Conservation (phyloP, 2,797 vertebrate species). For the Lepus oiostolus region DNA sequence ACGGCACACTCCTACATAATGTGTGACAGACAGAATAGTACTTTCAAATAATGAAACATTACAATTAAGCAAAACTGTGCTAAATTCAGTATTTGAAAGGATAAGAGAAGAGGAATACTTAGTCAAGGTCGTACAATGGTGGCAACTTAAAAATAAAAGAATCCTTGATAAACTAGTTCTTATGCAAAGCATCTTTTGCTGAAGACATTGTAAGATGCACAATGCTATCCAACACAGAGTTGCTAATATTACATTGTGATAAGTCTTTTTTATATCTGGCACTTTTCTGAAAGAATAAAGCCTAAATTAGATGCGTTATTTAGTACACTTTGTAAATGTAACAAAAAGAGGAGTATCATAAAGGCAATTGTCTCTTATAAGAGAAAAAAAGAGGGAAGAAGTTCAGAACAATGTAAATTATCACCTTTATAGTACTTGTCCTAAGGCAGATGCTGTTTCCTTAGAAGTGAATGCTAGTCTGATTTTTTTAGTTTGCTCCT, state of each 20-base stretch:
- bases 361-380: not conserved
- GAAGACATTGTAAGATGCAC: not conserved
- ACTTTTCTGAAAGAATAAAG: slow-evolving; percentile 65
- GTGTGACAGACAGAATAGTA: slow-evolving; percentile 57
- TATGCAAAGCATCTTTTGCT: slow-evolving; percentile 42
- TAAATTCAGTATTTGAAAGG: slow-evolving; percentile 16
- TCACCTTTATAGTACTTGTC: slow-evolving; percentile 6
- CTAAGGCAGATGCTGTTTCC: not conserved
- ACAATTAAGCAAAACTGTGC: slow-evolving; percentile 52
- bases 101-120: not conserved
- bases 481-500: slow-evolving; percentile 4
- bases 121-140: not conserved
- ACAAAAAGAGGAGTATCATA: not conserved
- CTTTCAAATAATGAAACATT: slow-evolving; percentile 49
- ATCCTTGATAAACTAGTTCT: slow-evolving; percentile 15
- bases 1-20: slow-evolving; percentile 1
- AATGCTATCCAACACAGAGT: not conserved
- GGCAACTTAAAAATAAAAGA: slow-evolving; percentile 26
- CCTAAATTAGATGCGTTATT: slow-evolving; percentile 53
- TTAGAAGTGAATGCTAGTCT: slow-evolving; percentile 12
- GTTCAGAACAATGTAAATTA: slow-evolving; percentile 25
- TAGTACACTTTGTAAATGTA: slow-evolving; percentile 1
- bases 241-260: slow-evolving; percentile 16
- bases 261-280: not conserved
- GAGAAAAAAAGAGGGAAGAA: not conserved